Evolutionary conservation across 2,888 invertebrate species (phyloP), one percentile per base, ranked within the genome.

Genomic region (Tromatobia lineatoria): DNA sequence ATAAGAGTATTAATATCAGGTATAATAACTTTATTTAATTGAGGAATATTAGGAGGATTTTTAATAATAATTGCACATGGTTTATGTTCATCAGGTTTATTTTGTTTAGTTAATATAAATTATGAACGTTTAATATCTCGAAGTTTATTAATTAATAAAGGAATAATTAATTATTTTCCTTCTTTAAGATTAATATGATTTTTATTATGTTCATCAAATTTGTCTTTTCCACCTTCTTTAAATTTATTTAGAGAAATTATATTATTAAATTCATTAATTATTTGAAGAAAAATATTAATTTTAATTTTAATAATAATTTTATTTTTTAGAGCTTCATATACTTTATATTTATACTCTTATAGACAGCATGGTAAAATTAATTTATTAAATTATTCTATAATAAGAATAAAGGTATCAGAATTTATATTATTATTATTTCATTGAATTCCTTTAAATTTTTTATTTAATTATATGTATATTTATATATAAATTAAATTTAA

Each of bases 1-100:
- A 96, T 97, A 94, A 95, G 95, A 10, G 89, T 96, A 90, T 95
- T 96, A 25, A 94, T 96, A 93, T 89, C 94, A 0, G 95, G 95
- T 0, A 91, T 96, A 92, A 94, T 96, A 91, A 95, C 95, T 73
- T 93, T 95, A 92, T 95, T 92, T 93, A 94, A 94, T 94, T 95
- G 94, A 82, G 95, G 95, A 0, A 93, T 94, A 90, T 90, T 93
- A 83, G 95, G 95, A 0, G 91, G 95, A 82, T 95, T 95, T 93
- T 88, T 94, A 87, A 94, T 96, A 94, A 96, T 96, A 94, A 94
- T 96, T 94, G 95, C 95, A 25, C 96, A 96, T 95, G 96, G 96
- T 0, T 92, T 96, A 89, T 95, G 95, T 95, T 96, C 95, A 71
- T 96, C 96, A 0, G 96, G 95, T 0, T 94, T 96, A 94, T 96